Conservation (phyloP, 2,888 invertebrate species). For the Melipona bicolor region DNA sequence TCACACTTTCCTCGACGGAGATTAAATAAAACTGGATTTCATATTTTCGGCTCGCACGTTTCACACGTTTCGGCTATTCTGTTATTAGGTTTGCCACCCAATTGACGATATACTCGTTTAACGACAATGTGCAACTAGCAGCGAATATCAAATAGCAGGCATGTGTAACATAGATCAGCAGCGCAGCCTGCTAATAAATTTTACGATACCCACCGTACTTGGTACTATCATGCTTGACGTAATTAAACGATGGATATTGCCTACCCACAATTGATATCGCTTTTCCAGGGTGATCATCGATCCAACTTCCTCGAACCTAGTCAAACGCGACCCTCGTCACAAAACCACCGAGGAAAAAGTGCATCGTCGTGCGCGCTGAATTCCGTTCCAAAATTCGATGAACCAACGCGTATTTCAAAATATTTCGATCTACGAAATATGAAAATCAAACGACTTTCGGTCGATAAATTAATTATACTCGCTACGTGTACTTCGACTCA, state of each 20-base stretch:
- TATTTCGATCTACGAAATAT: neutral
- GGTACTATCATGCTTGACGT: slow-evolving; percentile 7
- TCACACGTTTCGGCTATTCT: neutral
- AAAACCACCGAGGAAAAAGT: neutral
- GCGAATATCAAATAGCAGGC: slow-evolving; percentile 40
- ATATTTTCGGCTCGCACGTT: neutral
- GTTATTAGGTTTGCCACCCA: slow-evolving; percentile 14
- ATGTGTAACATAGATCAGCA: slow-evolving; percentile 29
- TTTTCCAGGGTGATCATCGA: slow-evolving; percentile 1
- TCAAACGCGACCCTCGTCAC: neutral
- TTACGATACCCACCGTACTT: slow-evolving; percentile 12
- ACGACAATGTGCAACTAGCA: slow-evolving; percentile 6
- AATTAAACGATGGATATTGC: slow-evolving; percentile 37
- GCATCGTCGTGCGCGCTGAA: neutral
- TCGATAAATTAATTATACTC: neutral
- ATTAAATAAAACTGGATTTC: slow-evolving; percentile 1
- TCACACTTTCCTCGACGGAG: neutral
- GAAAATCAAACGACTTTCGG: neutral
- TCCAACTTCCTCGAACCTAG: neutral
- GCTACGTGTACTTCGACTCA: neutral
- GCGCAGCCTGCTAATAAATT: slow-evolving; percentile 34
- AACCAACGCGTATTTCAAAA: neutral
- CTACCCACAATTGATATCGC: slow-evolving; percentile 21
- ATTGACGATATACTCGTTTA: slow-evolving; percentile 30
- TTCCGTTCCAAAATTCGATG: neutral